Conservation (phyloP, 2,797 vertebrate species). For the Hippocampus kuda region DNA sequence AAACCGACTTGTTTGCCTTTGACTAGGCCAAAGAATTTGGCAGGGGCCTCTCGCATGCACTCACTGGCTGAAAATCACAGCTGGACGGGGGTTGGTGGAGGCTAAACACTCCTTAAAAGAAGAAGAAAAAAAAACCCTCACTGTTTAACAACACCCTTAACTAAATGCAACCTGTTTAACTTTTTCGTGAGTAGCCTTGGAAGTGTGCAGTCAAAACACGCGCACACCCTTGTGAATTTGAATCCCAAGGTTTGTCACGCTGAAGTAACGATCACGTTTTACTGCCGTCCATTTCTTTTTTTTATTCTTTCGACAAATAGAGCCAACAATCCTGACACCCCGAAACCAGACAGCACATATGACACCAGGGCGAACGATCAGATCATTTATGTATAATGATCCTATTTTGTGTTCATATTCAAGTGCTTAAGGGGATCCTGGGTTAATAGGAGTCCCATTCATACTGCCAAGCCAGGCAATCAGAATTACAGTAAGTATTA, state of each 20-base stretch:
- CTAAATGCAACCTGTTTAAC: conserved; percentile 14
- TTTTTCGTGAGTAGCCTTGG: neutral
- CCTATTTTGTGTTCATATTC: neutral
- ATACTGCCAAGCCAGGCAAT: no score
- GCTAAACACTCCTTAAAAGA: conserved; percentile 5
- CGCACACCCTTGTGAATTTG: conserved; percentile 8
- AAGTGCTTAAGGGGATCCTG: neutral
- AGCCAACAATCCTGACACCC: neutral
- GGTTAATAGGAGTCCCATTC: neutral
- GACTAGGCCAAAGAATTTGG: conserved; percentile 41
- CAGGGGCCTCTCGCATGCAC: conserved; percentile 31
- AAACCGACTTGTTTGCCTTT: conserved; percentile 53
- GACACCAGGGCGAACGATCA: neutral
- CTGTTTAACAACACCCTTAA: conserved; percentile 19
- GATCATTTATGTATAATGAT: neutral
- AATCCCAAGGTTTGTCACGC: neutral
- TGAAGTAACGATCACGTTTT: neutral
- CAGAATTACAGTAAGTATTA: no score
- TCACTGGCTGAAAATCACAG: conserved; percentile 33
- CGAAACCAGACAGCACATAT: neutral
- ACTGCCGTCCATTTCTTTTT: neutral
- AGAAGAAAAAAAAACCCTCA: neutral
- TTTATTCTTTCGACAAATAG: neutral
- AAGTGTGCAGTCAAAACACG: conserved; percentile 12
- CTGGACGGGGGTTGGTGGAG: conserved; percentile 9